Base-by-base conservation (phyloP, 1,140 invertebrate genomes). In the Tetramorium simillimum region DNA sequence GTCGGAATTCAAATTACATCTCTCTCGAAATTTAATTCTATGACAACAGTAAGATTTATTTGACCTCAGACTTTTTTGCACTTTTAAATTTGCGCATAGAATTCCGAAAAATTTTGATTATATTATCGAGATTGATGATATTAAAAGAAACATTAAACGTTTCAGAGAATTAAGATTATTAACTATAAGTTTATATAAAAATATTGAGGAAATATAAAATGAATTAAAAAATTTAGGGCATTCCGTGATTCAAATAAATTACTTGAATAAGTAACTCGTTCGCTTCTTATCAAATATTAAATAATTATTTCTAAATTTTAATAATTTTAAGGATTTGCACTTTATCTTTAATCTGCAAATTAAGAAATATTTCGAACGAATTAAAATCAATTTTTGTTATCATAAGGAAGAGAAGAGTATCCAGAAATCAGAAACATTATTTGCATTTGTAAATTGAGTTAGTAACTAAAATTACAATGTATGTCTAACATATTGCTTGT, bases 371-470 rank as follows among this genome's bases (percentile, higher is more conserved):
- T 65, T 69, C 1, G 0, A 53, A 40, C 7, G 3, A 24, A 9
- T 65, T 53, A 7, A 0, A 69, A 40, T 37, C 0, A 2, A 33
- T 49, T 37, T 69, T 24, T 37, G 28, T 33, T 69, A 18, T 10
- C n/a, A 9, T 16, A 9, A 3, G 3, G 51, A 46, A 14, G 7
- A 3, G 5, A 53, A 43, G 21, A 0, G 18, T 4, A n/a, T 33
- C 24, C 24, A n/a, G n/a, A 51, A 69, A 69, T 80, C 46, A 69
- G 77, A 51, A 53, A 53, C n/a, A 10, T 0, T n/a, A 40, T 56
- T 67, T 67, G 62, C 7, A 14, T 62, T 3, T n/a, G 18, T 56
- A 43, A 81, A 81, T 81, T 70, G 46, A 81, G 78, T 56, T 70
- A 51, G 4, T 28, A 56, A 70, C 65, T 40, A 28, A 81, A 56